Percentiles rank a stretch among this genome's conserved stretches.
Conservation (phyloP, 1,140 invertebrate species). For the Lucilia cuprina region DNA sequence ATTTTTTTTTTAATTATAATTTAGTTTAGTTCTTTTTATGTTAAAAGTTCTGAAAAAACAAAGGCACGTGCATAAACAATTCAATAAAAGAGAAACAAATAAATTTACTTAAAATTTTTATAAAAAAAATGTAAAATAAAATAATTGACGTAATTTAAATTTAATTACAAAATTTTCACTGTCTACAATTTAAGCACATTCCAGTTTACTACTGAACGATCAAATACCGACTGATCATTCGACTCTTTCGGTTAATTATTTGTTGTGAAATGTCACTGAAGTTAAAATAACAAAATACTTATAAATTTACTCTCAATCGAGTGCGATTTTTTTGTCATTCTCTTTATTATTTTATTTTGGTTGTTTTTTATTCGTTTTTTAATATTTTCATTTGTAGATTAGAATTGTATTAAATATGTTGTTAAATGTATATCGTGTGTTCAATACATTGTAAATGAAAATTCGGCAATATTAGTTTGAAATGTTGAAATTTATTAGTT, state of each 20-base stretch:
- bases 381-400: background rate
- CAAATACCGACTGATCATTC: background rate
- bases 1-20: conserved; percentile 3
- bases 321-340: background rate
- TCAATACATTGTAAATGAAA: no score
- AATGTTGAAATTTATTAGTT: background rate
- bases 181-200: background rate
- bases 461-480: no score
- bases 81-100: background rate
- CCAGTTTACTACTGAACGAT: conserved; percentile 18
- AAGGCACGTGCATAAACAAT: conserved; percentile 3
- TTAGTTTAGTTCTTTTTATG: background rate
- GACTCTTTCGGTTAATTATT: background rate
- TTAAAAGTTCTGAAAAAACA: background rate
- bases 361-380: background rate
- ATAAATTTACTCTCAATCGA: background rate
- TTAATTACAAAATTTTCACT: background rate
- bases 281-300: no score
- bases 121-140: no score
- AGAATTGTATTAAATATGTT: background rate
- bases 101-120: background rate
- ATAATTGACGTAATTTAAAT: background rate
- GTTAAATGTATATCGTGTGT: no score
- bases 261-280: conserved; percentile 6
- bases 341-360: background rate